Percentiles rank a stretch among this genome's conserved stretches.
These are phyloP conservation scores for Lepidurus arcticus DNA, from an alignment of 1,140 invertebrate species.

Conservation along the genomic window DNA sequence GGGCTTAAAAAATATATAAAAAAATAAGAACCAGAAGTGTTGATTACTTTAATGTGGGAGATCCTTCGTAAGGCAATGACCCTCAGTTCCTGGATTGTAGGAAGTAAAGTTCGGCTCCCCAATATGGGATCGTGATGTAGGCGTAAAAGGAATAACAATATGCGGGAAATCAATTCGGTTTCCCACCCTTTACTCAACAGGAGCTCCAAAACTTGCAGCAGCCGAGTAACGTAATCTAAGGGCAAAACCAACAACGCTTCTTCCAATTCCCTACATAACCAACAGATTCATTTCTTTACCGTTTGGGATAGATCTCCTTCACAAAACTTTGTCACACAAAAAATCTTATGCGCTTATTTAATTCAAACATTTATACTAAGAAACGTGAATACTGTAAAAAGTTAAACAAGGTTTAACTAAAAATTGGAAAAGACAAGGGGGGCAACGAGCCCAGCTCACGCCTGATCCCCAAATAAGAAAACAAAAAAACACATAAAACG, in stretches of 20 bases:
- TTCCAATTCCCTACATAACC: conserved; percentile 72
- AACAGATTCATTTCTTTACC: conserved; percentile 28
- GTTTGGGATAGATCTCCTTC: not conserved
- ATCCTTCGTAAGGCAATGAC: conserved; percentile 54
- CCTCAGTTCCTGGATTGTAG: conserved; percentile 62
- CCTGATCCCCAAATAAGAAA: no score
- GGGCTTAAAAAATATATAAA: not conserved
- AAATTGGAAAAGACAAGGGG: no score
- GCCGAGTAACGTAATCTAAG: conserved; percentile 69
- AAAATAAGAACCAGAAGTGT: not conserved
- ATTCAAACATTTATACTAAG: not conserved
- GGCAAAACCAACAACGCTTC: conserved; percentile 80
- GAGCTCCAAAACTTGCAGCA: conserved; percentile 64
- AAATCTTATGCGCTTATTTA: not conserved
- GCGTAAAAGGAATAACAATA: conserved; percentile 71
- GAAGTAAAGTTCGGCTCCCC: conserved; percentile 59
- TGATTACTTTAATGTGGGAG: conserved; percentile 57
- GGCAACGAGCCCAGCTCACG: no score
- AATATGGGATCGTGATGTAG: conserved; percentile 80
- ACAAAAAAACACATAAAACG: not conserved
- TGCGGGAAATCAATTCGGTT: conserved; percentile 66
- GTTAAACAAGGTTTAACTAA: not conserved
- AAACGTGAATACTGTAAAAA: conserved; percentile 36
- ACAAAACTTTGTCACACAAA: not conserved
- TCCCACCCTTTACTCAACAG: conserved; percentile 62